Evolutionary conservation across 2,888 invertebrate genomes (phyloP).

Genomic region (Standfussiana lucernea): DNA sequence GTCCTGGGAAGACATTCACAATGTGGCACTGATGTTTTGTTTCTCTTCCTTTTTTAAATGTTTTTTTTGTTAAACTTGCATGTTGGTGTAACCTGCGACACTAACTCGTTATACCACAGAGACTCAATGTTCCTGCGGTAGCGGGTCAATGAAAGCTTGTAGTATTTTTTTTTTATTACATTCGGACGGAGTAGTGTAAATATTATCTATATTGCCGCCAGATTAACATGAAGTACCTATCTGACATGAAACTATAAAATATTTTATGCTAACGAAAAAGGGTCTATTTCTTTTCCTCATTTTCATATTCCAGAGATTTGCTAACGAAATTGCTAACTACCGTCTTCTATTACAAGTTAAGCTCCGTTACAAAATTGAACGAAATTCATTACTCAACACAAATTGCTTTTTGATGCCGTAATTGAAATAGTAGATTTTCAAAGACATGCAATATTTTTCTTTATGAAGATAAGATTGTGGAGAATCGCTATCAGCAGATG

Average conservation of each 20-base stretch:
- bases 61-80: not conserved
- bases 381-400: slow-evolving; percentile 38
- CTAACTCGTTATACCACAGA: not conserved
- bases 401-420: slow-evolving; percentile 33
- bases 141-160: no score
- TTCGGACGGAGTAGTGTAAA: not conserved
- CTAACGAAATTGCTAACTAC: slow-evolving; percentile 30
- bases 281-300: not conserved
- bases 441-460: slow-evolving; percentile 27
- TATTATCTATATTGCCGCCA: no score
- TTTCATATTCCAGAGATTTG: slow-evolving; percentile 29
- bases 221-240: not conserved
- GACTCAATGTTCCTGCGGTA: not conserved
- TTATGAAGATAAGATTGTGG: not conserved
- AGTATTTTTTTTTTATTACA: no score
- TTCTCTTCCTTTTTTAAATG: slow-evolving; percentile 12
- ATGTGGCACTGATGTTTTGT: slow-evolving; percentile 21
- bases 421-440: slow-evolving; percentile 25
- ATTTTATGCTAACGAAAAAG: not conserved
- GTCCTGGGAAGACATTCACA: slow-evolving; percentile 38
- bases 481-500: not conserved
- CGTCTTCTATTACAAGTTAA: slow-evolving; percentile 43
- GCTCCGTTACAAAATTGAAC: slow-evolving; percentile 28
- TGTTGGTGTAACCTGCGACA: not conserved
- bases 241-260: not conserved